Evolutionary conservation across 2,888 invertebrate genomes (phyloP).

Genomic region (Schizaphis graminum): DNA sequence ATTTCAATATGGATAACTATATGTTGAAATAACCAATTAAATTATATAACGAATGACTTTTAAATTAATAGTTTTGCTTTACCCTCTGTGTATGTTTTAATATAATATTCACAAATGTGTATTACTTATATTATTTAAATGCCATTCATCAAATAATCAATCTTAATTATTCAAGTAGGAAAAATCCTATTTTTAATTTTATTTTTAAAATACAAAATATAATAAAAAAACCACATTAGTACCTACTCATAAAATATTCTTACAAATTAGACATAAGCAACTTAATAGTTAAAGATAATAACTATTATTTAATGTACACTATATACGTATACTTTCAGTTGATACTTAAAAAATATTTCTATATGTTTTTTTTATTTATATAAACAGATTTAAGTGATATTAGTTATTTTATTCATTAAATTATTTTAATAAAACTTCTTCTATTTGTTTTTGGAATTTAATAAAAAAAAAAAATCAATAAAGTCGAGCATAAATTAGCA

Average conservation of each 20-base stretch:
- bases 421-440: background rate
- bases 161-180: background rate
- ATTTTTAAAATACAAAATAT: no score
- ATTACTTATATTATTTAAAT: background rate
- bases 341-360: background rate
- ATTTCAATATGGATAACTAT: background rate
- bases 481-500: background rate
- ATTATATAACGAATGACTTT: background rate
- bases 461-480: background rate
- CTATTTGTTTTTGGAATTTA: background rate
- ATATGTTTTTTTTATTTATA: background rate
- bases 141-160: background rate
- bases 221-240: background rate
- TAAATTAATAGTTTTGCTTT: background rate
- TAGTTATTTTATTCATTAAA: background rate
- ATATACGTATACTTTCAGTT: background rate
- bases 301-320: background rate
- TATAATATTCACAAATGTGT: background rate
- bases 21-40: background rate
- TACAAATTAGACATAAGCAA: background rate
- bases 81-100: background rate
- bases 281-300: background rate
- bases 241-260: background rate
- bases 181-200: no score
- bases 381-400: background rate